Percentiles rank a stretch among this genome's conserved stretches.
Evolutionary conservation across 2,797 vertebrate genomes (phyloP).

Genomic region (Peromyscus attwateri): DNA sequence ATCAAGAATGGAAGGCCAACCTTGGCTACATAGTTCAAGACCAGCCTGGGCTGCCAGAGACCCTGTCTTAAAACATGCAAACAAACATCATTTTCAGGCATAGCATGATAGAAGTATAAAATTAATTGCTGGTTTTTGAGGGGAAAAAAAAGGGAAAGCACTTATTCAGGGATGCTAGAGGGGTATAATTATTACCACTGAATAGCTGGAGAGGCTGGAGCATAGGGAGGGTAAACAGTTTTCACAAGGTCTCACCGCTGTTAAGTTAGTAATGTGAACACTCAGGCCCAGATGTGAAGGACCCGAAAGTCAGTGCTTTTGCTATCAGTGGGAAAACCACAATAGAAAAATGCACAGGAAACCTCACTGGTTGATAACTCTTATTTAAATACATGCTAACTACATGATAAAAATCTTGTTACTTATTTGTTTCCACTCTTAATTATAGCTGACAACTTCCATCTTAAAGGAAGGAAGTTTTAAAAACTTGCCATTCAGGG

Average conservation of each 20-base stretch:
- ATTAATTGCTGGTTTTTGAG: background rate
- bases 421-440: conserved; percentile 62
- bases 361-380: background rate
- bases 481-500: background rate
- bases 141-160: background rate
- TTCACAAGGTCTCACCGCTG: background rate
- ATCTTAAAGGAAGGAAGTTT: conserved; percentile 30
- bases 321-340: background rate
- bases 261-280: background rate
- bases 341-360: conserved; percentile 1
- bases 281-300: background rate
- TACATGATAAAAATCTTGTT: conserved; percentile 63
- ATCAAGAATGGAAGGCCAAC: background rate
- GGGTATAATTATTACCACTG: conserved; percentile 39
- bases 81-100: background rate
- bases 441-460: conserved; percentile 47
- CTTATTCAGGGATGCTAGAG: background rate
- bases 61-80: background rate
- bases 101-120: conserved; percentile 65
- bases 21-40: background rate
- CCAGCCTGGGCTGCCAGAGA: background rate
- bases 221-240: background rate
- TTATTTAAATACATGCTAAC: background rate
- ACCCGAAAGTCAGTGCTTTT: background rate
- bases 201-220: conserved; percentile 5